These are phyloP conservation scores for Melieria omissa DNA, from an alignment of 2,888 invertebrate genomes.

Conservation along the genomic window DNA sequence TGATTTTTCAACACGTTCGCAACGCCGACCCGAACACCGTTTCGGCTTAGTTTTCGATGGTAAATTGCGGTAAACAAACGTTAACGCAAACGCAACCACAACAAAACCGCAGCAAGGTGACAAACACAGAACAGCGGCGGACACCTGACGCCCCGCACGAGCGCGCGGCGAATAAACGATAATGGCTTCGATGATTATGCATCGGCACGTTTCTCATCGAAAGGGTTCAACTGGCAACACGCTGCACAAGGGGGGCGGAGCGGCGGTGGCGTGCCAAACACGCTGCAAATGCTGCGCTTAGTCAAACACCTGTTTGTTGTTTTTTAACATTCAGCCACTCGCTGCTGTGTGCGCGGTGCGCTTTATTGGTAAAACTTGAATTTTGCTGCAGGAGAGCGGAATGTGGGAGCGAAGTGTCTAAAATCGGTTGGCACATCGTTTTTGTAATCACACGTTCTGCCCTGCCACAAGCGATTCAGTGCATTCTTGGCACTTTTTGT, in stretches of 20 bases:
- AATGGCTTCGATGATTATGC: constrained; percentile 61
- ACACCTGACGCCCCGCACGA: background rate
- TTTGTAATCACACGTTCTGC: too few relatives aligned
- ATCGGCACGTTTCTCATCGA: constrained; percentile 59
- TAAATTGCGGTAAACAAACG: constrained; percentile 32
- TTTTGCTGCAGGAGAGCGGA: too few relatives aligned
- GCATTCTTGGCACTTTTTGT: too few relatives aligned
- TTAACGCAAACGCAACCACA: constrained; percentile 14
- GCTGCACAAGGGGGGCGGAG: background rate
- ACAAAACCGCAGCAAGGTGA: constrained; percentile 16
- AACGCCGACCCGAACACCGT: constrained; percentile 3
- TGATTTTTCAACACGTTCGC: constrained; percentile 30
- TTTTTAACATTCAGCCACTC: too few relatives aligned
- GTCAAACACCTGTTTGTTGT: too few relatives aligned
- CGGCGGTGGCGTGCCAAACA: background rate
- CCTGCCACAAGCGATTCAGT: too few relatives aligned
- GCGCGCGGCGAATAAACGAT: constrained; percentile 52
- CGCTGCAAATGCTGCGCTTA: too few relatives aligned
- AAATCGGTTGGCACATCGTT: too few relatives aligned
- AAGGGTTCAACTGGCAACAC: constrained; percentile 1
- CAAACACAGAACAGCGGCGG: background rate
- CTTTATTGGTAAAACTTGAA: too few relatives aligned
- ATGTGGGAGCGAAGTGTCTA: too few relatives aligned
- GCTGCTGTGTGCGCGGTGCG: too few relatives aligned
- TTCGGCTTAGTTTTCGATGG: constrained; percentile 36